Conservation (phyloP, 2,797 vertebrate genomes). For the Syndactyla subalaris region DNA sequence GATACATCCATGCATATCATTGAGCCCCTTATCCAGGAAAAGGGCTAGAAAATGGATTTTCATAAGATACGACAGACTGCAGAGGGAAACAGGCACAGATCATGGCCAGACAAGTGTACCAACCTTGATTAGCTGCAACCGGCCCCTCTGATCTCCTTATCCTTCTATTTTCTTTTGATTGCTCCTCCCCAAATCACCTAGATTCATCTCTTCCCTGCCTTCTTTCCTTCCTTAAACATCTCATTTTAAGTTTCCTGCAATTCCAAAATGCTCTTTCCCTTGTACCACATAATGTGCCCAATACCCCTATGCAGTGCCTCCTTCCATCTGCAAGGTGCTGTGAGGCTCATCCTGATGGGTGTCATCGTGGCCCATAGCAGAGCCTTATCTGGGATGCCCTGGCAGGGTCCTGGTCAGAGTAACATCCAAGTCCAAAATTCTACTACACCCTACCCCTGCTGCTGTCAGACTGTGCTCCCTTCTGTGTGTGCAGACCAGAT, state of each 20-base stretch:
- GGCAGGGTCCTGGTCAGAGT: neutral
- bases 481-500: neutral
- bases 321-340: neutral
- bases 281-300: rapidly evolving
- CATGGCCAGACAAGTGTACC: neutral
- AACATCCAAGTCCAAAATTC: neutral
- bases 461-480: neutral
- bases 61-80: neutral
- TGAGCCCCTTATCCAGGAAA: neutral
- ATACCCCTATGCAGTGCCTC: neutral
- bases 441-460: neutral
- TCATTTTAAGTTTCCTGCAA: neutral
- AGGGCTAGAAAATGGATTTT: neutral
- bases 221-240: neutral
- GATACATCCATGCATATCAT: neutral
- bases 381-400: neutral
- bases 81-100: neutral
- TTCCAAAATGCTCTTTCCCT: neutral
- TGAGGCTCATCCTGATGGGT: neutral
- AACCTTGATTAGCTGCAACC: neutral
- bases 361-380: neutral
- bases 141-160: neutral
- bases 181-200: neutral
- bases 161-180: neutral
- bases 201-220: neutral